Conservation (phyloP, 2,113 vertebrate species). For the Muscicapa adusta region DNA sequence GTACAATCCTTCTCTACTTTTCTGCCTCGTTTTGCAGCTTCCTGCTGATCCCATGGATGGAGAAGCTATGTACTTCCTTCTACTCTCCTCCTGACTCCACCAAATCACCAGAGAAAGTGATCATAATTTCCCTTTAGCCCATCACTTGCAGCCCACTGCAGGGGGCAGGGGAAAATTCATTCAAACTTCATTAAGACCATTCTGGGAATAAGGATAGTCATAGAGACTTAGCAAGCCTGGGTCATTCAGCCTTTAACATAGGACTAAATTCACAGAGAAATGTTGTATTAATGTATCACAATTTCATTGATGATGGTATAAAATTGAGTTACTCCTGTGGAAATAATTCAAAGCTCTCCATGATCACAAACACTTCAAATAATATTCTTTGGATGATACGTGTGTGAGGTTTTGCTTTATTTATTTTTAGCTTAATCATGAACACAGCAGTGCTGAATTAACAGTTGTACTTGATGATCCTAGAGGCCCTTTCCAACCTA, state of each 20-base stretch:
- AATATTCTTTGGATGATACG: not conserved
- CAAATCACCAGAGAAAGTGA: not conserved
- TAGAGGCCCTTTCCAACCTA: not conserved
- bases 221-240: not conserved
- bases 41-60: not conserved
- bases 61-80: not conserved
- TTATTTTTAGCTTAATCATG: not conserved
- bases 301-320: not conserved
- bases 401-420: not conserved
- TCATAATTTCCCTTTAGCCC: not conserved
- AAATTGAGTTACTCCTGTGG: not conserved
- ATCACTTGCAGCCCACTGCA: not conserved
- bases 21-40: not conserved
- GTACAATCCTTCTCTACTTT: not conserved
- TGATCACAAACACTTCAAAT: not conserved
- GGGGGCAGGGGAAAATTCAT: not conserved
- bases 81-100: not conserved
- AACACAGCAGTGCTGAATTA: not conserved
- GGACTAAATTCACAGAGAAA: not conserved
- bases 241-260: not conserved
- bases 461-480: not conserved
- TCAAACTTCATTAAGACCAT: not conserved
- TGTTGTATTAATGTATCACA: not conserved
- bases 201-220: not conserved
- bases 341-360: not conserved